Base-by-base conservation (phyloP, 2,888 invertebrate species). In the Stictocephala bisonia region DNA sequence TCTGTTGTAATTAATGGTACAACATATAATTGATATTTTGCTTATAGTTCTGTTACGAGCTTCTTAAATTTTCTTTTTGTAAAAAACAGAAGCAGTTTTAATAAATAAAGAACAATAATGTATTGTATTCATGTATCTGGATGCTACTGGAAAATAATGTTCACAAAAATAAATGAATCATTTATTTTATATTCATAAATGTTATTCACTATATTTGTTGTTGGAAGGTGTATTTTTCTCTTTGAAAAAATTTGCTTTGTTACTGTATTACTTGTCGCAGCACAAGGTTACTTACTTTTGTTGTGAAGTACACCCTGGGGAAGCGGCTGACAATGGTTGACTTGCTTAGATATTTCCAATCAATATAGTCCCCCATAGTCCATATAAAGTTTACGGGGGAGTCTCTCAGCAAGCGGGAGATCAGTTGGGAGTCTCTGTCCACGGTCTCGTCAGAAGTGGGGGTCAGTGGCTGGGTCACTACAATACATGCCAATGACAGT, bases 301-400 rank as follows among this genome's bases (percentile, higher is more conserved):
- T 95, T 0, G 97, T 96, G 82, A 97, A 97, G 67, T 92, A 88
- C 0, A 95, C 94, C 80, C 93, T 89, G 78, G 91, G 92, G 84
- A 93, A 96, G 80, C 96, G 91, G 83, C 91, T 91, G 80, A 93
- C 90, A 70, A 92, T 86, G 82, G 92, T 92, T 50, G 89, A 87
- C 73, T 88, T 89, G 79, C 86, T 87, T 15, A 90, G 84, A 71
- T 85, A 84, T 60, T 86, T 88, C 88, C 92, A 91, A 79, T 94
- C 93, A 77, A 90, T 89, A 84, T 91, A 92, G 78, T 96, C 95
- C 74, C 93, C 89, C 71, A 94, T 91, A 56, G 95, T 95, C 96
- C 97, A 97, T 35, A 96, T 88, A 80, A 97, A 94, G 81, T 96
- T 94, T 0, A 95, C 93, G 0, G 91, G 89, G 79, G 91, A 90